Evolutionary conservation across 2,797 vertebrate species (phyloP).

Genomic region (Hyperoplus immaculatus): DNA sequence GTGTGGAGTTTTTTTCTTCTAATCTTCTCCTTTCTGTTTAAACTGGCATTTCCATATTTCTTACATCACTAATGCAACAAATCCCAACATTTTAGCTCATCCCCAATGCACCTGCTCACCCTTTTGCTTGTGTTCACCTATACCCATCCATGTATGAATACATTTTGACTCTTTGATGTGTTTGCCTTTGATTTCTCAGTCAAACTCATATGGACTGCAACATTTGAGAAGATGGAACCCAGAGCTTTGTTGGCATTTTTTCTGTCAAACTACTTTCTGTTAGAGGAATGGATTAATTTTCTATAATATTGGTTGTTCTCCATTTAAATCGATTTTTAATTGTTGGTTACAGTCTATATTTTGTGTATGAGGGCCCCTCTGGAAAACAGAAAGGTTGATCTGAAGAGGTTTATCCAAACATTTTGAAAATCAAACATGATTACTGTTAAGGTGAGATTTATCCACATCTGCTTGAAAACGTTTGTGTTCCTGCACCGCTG

Average conservation of each 20-base stretch:
- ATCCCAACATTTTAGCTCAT: neutral
- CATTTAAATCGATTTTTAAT: neutral
- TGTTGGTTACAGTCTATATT: neutral
- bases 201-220: neutral
- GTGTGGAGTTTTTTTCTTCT: neutral
- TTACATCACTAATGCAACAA: neutral
- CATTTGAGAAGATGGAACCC: neutral
- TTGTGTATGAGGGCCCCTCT: neutral
- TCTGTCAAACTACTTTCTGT: neutral
- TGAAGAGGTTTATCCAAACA: neutral
- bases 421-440: neutral
- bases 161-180: neutral
- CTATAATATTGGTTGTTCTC: constrained; percentile 1
- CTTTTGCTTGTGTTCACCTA: neutral
- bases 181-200: neutral
- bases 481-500: constrained; percentile 39
- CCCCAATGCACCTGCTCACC: neutral
- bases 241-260: neutral
- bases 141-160: neutral
- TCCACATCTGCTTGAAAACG: neutral
- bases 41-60: neutral
- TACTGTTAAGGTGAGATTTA: neutral
- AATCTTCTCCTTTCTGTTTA: neutral
- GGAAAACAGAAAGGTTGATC: neutral
- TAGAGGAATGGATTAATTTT: neutral